Evolutionary conservation across 2,888 invertebrate genomes (phyloP).

Genomic region (Pharmacophagus antenor): DNA sequence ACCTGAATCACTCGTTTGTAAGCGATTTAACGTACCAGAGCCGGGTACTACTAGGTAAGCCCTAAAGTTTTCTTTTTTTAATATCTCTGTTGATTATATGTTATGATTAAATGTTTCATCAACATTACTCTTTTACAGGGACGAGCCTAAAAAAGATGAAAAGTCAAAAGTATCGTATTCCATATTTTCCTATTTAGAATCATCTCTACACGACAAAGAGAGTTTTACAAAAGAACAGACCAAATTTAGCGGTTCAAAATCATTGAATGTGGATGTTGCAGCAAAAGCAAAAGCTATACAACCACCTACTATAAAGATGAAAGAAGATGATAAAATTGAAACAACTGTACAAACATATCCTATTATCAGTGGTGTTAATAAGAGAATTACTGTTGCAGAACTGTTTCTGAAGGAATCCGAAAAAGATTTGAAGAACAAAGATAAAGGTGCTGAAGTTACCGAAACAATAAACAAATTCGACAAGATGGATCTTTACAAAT

Average conservation of each 20-base stretch:
- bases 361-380: constrained; percentile 42
- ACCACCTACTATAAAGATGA: constrained; percentile 3
- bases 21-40: constrained; percentile 96
- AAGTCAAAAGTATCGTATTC: constrained; percentile 85
- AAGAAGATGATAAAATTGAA: constrained; percentile 26
- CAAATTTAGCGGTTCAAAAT: constrained; percentile 69
- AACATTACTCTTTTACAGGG: constrained; percentile 47
- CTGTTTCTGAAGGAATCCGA: constrained; percentile 71
- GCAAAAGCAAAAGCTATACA: constrained; percentile 7
- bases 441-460: constrained; percentile 51
- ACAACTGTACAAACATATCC: constrained; percentile 30
- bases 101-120: not conserved
- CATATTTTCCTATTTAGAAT: constrained; percentile 88
- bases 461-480: constrained; percentile 74
- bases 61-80: too few species aligned
- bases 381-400: constrained; percentile 74
- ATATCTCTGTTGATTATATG: too few species aligned
- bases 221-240: constrained; percentile 75
- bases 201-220: constrained; percentile 78
- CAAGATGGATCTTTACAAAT: constrained; percentile 90
- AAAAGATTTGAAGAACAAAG: constrained; percentile 50
- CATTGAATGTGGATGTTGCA: constrained; percentile 38
- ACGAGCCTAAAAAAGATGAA: constrained; percentile 60
- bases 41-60: constrained; percentile 79
- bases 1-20: constrained; percentile 91